phyloP scores from a whole-genome alignment of 2,113 vertebrate genomes.

The Ctenomys sociabilis region DNA sequence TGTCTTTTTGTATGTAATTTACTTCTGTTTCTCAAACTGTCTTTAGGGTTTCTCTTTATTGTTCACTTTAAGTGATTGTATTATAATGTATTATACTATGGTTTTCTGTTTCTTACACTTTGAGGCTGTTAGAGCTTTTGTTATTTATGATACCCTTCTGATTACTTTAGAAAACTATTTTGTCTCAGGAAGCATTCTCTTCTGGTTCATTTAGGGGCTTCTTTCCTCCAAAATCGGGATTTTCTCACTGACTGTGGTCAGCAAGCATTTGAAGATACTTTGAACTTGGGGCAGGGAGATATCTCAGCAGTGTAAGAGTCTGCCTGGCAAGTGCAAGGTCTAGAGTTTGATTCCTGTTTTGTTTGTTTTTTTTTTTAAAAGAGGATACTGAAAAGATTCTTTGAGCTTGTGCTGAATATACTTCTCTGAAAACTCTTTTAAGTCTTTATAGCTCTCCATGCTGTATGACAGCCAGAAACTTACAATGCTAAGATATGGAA shows the following conservation, averaged over 20 bases:
- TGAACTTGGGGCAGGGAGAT: no score
- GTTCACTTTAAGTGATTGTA: neutral
- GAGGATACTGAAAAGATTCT: no score
- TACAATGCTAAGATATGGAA: neutral
- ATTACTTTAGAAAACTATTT: neutral
- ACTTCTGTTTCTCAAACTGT: neutral
- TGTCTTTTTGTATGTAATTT: neutral
- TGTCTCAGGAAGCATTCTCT: neutral
- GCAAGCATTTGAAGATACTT: neutral
- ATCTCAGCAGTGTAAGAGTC: no score
- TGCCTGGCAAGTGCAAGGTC: no score
- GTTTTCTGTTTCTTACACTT: neutral
- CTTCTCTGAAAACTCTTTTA: neutral
- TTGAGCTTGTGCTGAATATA: neutral
- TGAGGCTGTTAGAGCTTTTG: neutral
- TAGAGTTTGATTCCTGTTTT: no score
- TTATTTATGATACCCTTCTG: neutral
- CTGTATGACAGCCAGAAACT: neutral
- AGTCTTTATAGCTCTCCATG: neutral
- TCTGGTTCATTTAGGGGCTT: neutral
- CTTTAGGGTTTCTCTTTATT: constrained; percentile 26
- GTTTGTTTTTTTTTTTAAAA: no score
- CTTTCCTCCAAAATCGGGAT: neutral
- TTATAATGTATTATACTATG: neutral
- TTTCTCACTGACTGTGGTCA: neutral